phyloP scores from a whole-genome alignment of 92 coral and sea anemone genomes.

The Epizoanthus rinbou region DNA sequence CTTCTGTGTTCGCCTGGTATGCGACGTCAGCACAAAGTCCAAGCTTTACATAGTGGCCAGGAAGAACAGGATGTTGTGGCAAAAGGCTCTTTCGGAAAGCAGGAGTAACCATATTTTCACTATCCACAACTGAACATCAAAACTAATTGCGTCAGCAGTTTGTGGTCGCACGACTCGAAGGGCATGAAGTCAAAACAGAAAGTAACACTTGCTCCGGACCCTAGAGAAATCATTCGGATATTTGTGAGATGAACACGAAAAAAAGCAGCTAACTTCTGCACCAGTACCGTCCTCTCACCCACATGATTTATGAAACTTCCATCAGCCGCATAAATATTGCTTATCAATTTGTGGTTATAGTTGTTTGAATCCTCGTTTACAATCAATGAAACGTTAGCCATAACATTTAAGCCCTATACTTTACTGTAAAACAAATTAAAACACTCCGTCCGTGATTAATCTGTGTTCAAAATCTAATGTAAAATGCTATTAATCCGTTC shows the following conservation, averaged over 20 bases:
- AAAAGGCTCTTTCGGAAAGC: constrained; percentile 55
- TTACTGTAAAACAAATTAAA: too few species aligned
- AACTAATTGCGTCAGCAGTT: constrained; percentile 16
- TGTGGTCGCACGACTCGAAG: constrained; percentile 46
- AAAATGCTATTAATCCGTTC: too few species aligned
- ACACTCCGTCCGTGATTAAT: too few species aligned
- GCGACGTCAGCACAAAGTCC: constrained; percentile 43
- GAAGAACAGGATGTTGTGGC: constrained; percentile 59
- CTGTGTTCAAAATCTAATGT: too few species aligned
- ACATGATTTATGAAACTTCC: constrained; percentile 65
- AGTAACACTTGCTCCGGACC: constrained; percentile 57
- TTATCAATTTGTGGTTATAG: constrained; percentile 60
- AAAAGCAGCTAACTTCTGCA: constrained; percentile 65
- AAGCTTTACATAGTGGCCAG: constrained; percentile 55
- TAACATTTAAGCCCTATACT: too few species aligned
- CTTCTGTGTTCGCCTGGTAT: constrained; percentile 43
- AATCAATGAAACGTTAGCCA: too few species aligned
- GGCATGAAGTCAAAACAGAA: constrained; percentile 71
- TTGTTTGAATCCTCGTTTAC: constrained; percentile 55
- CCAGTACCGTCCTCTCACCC: constrained; percentile 54
- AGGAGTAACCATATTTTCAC: constrained; percentile 49
- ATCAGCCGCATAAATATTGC: constrained; percentile 58
- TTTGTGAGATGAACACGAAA: constrained; percentile 64
- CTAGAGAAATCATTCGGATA: constrained; percentile 61
- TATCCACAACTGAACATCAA: constrained; percentile 47